Evolutionary conservation across 2,888 invertebrate genomes (phyloP).

Genomic region (Thereva unica): DNA sequence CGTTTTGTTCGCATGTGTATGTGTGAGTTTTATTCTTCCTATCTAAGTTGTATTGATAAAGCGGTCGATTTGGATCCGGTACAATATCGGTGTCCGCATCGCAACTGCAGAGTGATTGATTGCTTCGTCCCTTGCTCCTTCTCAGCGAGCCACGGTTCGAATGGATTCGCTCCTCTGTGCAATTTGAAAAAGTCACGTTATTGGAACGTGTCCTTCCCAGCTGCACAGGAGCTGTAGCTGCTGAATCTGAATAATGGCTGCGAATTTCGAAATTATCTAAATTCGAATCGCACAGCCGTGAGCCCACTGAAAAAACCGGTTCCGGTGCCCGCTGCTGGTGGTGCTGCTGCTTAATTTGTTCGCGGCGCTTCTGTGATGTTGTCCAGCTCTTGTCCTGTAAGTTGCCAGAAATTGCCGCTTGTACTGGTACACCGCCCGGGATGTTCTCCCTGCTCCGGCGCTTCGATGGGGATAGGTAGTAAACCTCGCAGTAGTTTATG

Average conservation of each 20-base stretch:
- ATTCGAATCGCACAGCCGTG: constrained; percentile 42
- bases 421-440: not conserved
- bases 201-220: constrained; percentile 43
- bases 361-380: constrained; percentile 13
- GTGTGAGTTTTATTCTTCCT: constrained; percentile 58
- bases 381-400: constrained; percentile 3
- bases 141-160: constrained; percentile 53
- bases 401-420: not conserved
- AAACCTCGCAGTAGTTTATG: constrained; percentile 50
- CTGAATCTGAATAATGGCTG: constrained; percentile 51
- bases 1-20: constrained; percentile 61
- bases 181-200: constrained; percentile 55
- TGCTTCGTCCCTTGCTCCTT: constrained; percentile 56
- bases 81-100: constrained; percentile 56
- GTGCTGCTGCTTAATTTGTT: constrained; percentile 17
- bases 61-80: constrained; percentile 55
- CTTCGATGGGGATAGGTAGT: constrained; percentile 56
- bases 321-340: not conserved
- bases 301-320: not conserved
- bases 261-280: constrained; percentile 49
- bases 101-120: constrained; percentile 57
- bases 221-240: constrained; percentile 28
- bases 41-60: constrained; percentile 61
- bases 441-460: constrained; percentile 47
- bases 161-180: constrained; percentile 37